Evolutionary conservation across 2,797 vertebrate genomes (phyloP).

Genomic region (Rachycentron canadum): DNA sequence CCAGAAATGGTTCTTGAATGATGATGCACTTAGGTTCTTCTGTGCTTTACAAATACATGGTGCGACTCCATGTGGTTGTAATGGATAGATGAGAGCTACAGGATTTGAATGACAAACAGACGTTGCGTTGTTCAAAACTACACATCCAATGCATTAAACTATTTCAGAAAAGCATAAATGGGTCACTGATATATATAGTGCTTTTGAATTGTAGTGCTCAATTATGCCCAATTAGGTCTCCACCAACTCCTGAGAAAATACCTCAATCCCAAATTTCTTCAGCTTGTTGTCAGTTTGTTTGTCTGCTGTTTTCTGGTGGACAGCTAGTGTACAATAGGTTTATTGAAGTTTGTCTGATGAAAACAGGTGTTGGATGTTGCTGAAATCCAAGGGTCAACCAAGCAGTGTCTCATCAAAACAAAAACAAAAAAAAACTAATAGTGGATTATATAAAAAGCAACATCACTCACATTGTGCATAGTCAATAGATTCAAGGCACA

Average conservation of each 20-base stretch:
- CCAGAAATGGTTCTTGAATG: slow-evolving; percentile 45
- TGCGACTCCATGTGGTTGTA: not conserved
- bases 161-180: not conserved
- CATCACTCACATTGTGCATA: not conserved
- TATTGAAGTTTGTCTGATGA: not conserved
- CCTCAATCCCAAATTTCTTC: too few relatives aligned
- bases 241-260: not conserved
- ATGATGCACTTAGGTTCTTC: slow-evolving; percentile 26
- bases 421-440: too few relatives aligned
- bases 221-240: not conserved
- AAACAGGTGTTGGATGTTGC: not conserved
- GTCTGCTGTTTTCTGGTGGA: too few relatives aligned
- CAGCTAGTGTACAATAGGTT: not conserved
- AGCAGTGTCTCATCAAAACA: not conserved
- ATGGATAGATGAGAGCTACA: not conserved
- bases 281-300: too few relatives aligned
- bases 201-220: not conserved
- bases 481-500: not conserved
- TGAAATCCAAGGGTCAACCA: not conserved
- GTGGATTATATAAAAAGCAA: not conserved
- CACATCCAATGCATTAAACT: not conserved
- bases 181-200: not conserved
- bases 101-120: not conserved
- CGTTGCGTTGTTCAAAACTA: not conserved
- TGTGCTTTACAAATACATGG: not conserved